Percentiles rank a stretch among this genome's conserved stretches.
Conservation (phyloP, 1,140 invertebrate genomes). For the Phocides pigmalion region DNA sequence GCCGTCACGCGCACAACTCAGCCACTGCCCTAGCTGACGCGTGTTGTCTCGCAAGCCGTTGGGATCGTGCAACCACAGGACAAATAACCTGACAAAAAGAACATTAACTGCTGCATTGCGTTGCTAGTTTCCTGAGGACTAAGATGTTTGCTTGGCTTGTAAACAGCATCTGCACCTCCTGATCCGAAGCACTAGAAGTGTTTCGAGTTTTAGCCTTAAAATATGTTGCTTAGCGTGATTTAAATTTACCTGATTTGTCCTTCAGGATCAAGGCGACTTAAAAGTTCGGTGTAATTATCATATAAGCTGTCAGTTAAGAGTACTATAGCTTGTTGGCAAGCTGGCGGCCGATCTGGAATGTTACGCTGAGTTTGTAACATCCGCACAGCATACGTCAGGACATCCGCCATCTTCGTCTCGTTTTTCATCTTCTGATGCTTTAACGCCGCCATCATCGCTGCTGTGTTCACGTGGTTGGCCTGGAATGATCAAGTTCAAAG, state of each 20-base stretch:
- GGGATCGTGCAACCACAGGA: constrained; percentile 70
- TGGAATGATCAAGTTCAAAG: constrained; percentile 65
- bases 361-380: constrained; percentile 81
- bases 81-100: constrained; percentile 62
- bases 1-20: constrained; percentile 66
- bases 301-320: constrained; percentile 69
- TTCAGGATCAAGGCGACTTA: constrained; percentile 57
- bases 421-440: constrained; percentile 88
- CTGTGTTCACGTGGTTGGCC: constrained; percentile 93
- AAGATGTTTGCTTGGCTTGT: no score
- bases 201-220: no score
- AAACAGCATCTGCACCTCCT: no score
- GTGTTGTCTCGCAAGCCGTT: constrained; percentile 66
- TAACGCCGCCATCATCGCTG: constrained; percentile 89
- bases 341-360: constrained; percentile 39
- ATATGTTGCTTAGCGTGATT: no score
- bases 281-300: constrained; percentile 58
- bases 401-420: constrained; percentile 93
- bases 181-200: no score
- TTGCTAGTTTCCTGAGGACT: no score
- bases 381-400: constrained; percentile 91
- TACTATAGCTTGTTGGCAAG: constrained; percentile 74
- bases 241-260: constrained; percentile 69
- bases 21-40: constrained; percentile 45
- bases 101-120: no score